A percentile compares a stretch with the other conserved stretches of the same genome.
These are phyloP conservation scores for Pyrrhia umbra DNA, from an alignment of 2,888 invertebrate species.

Conservation along the genomic window DNA sequence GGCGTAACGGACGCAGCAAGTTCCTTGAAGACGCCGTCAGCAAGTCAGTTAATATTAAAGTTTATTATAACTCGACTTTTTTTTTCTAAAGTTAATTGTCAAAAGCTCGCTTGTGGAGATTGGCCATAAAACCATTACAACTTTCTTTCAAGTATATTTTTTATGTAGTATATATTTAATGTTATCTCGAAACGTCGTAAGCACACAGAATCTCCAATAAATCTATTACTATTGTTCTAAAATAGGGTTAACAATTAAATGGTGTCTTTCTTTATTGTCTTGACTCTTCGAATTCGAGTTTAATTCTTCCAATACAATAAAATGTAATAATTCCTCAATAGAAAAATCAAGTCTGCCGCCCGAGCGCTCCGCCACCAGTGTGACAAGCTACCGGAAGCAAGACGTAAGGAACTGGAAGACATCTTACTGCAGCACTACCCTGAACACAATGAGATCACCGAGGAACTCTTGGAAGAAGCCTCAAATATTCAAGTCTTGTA, in stretches of 20 bases:
- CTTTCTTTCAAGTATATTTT: too few species aligned
- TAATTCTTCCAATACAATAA: background rate
- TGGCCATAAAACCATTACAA: too few species aligned
- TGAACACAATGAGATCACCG: conserved; percentile 78
- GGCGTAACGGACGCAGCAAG: conserved; percentile 57
- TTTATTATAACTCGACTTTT: too few species aligned
- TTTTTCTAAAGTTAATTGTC: too few species aligned
- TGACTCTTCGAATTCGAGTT: background rate
- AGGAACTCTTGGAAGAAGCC: conserved; percentile 88
- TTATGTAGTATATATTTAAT: too few species aligned
- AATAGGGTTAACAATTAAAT: too few species aligned
- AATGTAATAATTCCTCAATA: conserved; percentile 56
- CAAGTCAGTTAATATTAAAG: conserved; percentile 68
- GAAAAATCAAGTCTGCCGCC: conserved; percentile 90
- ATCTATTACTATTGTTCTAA: too few species aligned
- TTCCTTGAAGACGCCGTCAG: conserved; percentile 76
- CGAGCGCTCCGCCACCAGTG: conserved; percentile 87
- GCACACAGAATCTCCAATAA: too few species aligned
- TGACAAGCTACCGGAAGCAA: conserved; percentile 85
- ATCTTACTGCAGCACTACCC: conserved; percentile 88
- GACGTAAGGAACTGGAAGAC: conserved; percentile 85
- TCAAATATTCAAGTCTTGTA: conserved; percentile 85
- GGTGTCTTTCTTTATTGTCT: too few species aligned
- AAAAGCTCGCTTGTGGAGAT: too few species aligned
- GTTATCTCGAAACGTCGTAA: too few species aligned